Base-by-base conservation (phyloP, 37 sponge, comb jelly and placozoan genomes). In the Oscarella lobularis region DNA sequence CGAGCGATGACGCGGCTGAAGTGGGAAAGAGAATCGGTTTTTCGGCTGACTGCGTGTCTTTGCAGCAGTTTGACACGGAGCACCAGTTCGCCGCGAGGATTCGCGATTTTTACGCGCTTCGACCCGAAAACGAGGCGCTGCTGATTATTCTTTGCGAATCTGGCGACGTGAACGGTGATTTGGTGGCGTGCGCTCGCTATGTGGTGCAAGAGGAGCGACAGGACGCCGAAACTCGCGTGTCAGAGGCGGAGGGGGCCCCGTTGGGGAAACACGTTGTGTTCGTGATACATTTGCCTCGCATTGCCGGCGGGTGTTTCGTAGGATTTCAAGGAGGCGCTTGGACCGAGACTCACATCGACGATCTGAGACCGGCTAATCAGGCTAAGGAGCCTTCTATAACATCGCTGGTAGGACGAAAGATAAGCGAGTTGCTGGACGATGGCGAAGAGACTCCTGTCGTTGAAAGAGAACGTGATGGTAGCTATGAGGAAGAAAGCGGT, bases 311-410 rank as follows among this genome's bases (percentile, higher is more conserved):
- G 5, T 68, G 6, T 34, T 90, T 90, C 74, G 81, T 77, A 14
- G 81, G 91, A 30, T 86, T 86, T 48, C 87, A 87, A 36, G 91
- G 91, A 71, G 91, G 83, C 39, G 80, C 78, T 0, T 90, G 91
- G 91, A 67, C 74, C 36, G 81, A 82, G 27, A 79, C 39, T 31
- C 91, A 90, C 55, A 86, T 90, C 72, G 91, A 90, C 72, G 91
- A 90, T 14, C 75, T 90, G 6, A 75, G 76, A 20, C 76, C 88
- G 3, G 55, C 75, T 30, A 37, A 4, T 14, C 31, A 4, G 4
- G 31, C 6, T 5, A 4, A 30, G 31, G 33, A 32, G 6, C 71
- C 71, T 5, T 29, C 6, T 29, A 14, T 68, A 4, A 68, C 71
- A 5, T 4, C 71, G 31, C 31, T 68, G 31, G 71, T 20, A 14